phyloP scores from a whole-genome alignment of 2,888 invertebrate species.

The Eilema griseolum region DNA sequence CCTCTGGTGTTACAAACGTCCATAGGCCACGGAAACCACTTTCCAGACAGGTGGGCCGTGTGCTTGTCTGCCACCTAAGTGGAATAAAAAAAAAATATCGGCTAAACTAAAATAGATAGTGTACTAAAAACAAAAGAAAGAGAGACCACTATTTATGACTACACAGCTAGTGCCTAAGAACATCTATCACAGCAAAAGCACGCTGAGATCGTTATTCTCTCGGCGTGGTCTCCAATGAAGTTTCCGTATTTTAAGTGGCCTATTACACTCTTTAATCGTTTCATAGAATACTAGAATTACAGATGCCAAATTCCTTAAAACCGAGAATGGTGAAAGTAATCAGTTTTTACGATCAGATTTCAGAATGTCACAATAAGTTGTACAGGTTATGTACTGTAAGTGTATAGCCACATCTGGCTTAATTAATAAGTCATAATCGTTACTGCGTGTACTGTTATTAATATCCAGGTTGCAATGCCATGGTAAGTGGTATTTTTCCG shows the following conservation, averaged over 20 bases:
- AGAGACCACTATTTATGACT: not conserved
- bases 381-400: slow-evolving; percentile 30
- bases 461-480: too few relatives aligned
- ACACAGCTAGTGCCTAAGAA: not conserved
- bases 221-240: not conserved
- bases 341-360: slow-evolving; percentile 31
- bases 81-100: too few relatives aligned
- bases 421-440: not conserved
- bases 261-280: not conserved
- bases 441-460: too few relatives aligned
- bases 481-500: too few relatives aligned
- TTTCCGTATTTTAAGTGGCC: not conserved
- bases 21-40: too few relatives aligned
- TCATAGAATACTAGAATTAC: slow-evolving; percentile 7
- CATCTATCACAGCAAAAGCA: not conserved
- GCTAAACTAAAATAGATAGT: too few relatives aligned
- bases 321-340: slow-evolving; percentile 31
- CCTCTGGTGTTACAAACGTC: too few relatives aligned
- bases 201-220: not conserved
- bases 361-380: slow-evolving; percentile 25
- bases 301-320: slow-evolving; percentile 16
- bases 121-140: too few relatives aligned
- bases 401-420: slow-evolving; percentile 25
- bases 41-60: too few relatives aligned
- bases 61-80: too few relatives aligned